These are phyloP conservation scores for Rhopalosiphum nymphaeae DNA, from an alignment of 2,888 invertebrate species.

Conservation along the genomic window DNA sequence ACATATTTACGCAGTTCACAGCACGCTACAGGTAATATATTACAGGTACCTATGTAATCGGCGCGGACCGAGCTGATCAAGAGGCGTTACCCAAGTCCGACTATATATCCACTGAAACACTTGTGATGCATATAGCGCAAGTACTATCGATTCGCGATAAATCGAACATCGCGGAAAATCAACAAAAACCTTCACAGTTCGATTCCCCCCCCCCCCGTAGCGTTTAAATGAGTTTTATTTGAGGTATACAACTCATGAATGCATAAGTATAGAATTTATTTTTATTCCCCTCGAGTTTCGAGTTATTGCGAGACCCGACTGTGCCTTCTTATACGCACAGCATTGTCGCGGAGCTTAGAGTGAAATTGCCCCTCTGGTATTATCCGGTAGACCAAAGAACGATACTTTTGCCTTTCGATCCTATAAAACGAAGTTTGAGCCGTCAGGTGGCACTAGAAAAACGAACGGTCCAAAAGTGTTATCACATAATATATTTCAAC, in stretches of 20 bases:
- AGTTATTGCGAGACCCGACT: not conserved
- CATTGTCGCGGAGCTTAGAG: not conserved
- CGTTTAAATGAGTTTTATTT: not conserved
- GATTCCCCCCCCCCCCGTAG: not conserved
- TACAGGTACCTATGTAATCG: not conserved
- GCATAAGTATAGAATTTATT: not conserved
- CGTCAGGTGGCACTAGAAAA: not conserved
- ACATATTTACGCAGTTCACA: not conserved
- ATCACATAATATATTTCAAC: not conserved
- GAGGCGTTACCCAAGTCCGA: not conserved
- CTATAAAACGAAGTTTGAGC: not conserved
- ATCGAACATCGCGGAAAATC: not conserved
- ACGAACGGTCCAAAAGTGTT: not conserved
- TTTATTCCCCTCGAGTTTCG: not conserved
- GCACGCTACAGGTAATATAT: not conserved
- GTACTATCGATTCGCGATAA: not conserved
- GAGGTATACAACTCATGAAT: not conserved
- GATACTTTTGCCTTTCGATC: too few relatives aligned
- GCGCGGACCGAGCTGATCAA: not conserved
- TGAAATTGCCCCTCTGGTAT: not conserved
- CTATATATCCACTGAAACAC: not conserved
- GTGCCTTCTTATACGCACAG: not conserved
- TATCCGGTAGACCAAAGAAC: too few relatives aligned
- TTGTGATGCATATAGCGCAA: not conserved
- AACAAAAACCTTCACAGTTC: not conserved